Percentiles rank a stretch among this genome's conserved stretches.
These are phyloP conservation scores for Euphydryas editha DNA, from an alignment of 2,888 invertebrate genomes.

Conservation along the genomic window DNA sequence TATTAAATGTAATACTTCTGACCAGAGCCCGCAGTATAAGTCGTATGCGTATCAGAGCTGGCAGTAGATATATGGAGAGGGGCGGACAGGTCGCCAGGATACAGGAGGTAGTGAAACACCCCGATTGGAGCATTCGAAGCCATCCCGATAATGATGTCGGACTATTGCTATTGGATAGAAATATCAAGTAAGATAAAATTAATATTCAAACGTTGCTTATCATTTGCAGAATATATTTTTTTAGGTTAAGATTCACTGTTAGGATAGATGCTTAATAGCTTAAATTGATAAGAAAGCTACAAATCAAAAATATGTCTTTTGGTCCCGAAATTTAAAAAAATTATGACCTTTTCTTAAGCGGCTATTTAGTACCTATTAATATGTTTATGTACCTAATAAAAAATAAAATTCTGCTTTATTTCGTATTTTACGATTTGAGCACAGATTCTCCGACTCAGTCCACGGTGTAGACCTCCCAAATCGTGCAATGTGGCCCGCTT, in stretches of 20 bases:
- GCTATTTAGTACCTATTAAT: no score
- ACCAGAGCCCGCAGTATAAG: slow-evolving; percentile 57
- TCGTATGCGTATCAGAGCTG: slow-evolving; percentile 61
- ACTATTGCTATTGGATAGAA: slow-evolving; percentile 56
- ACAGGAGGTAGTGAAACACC: slow-evolving; percentile 68
- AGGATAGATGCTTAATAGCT: no score
- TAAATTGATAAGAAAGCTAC: no score
- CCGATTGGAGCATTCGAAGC: slow-evolving; percentile 64
- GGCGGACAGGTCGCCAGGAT: slow-evolving; percentile 66
- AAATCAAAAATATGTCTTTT: no score
- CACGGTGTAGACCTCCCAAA: slow-evolving; percentile 72
- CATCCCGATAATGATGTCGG: slow-evolving; percentile 68
- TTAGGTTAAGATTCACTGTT: no score
- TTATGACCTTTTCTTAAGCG: no score
- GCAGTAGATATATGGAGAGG: slow-evolving; percentile 56
- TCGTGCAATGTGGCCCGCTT: slow-evolving; percentile 65
- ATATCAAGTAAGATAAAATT: slow-evolving; percentile 53
- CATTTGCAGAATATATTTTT: no score
- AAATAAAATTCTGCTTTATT: background rate
- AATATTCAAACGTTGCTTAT: background rate
- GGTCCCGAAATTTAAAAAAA: no score
- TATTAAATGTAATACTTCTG: background rate
- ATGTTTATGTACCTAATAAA: no score
- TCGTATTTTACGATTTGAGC: background rate
- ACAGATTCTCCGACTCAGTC: slow-evolving; percentile 63